Conservation (phyloP, 2,113 vertebrate species). For the Melanerpes formicivorus region DNA sequence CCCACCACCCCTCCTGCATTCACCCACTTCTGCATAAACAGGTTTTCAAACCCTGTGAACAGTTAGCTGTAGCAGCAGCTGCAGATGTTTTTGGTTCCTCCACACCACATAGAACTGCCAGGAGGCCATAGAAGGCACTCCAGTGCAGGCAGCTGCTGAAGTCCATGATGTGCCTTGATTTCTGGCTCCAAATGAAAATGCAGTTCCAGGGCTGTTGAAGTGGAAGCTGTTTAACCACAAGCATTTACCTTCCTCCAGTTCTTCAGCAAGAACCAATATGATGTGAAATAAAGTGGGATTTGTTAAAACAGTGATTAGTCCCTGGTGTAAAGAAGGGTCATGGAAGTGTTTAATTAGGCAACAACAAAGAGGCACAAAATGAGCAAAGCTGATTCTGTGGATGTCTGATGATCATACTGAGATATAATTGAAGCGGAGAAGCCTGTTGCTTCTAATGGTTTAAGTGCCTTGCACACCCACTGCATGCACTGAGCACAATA, state of each 20-base stretch:
- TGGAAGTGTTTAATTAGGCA: constrained; percentile 14
- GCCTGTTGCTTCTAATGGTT: constrained; percentile 40
- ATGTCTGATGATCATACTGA: constrained; percentile 4
- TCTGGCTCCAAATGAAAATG: not conserved
- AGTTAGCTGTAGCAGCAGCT: not conserved
- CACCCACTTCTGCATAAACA: not conserved
- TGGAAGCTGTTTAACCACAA: not conserved
- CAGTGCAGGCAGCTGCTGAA: not conserved
- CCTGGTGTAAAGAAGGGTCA: not conserved
- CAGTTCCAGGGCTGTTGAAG: not conserved
- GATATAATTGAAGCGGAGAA: constrained; percentile 24
- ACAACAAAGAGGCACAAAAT: not conserved
- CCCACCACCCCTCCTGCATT: not conserved
- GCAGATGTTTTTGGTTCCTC: not conserved
- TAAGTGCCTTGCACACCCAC: constrained; percentile 48
- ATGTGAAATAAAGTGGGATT: constrained; percentile 7
- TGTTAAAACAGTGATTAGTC: not conserved
- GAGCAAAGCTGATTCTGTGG: constrained; percentile 9
- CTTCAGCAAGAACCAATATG: not conserved
- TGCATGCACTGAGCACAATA: constrained; percentile 1
- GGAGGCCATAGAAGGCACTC: not conserved
- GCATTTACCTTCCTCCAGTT: not conserved
- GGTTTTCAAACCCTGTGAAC: not conserved
- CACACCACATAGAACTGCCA: not conserved
- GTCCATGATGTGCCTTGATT: not conserved